These are phyloP conservation scores for Hydrophis major DNA, from an alignment of 2,797 vertebrate species.

Conservation along the genomic window DNA sequence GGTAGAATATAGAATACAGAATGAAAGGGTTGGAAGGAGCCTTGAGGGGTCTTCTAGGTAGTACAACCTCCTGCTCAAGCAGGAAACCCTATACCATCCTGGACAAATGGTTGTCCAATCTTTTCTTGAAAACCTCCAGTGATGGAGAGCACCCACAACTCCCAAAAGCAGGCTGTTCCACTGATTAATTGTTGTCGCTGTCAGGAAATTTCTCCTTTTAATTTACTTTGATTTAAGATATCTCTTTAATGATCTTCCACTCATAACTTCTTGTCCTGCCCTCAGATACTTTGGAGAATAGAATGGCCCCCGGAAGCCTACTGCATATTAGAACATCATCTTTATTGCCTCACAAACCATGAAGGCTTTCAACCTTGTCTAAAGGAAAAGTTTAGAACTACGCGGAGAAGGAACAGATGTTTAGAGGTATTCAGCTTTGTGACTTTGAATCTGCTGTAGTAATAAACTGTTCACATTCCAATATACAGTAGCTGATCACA, in stretches of 20 bases:
- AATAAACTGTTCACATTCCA: not conserved
- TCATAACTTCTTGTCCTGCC: not conserved
- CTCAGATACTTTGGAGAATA: not conserved
- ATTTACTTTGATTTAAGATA: not conserved
- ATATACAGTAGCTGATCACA: not conserved
- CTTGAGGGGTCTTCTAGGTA: not conserved
- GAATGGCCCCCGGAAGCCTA: not conserved
- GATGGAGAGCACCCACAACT: not conserved
- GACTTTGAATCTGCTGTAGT: not conserved
- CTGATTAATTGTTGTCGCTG: not conserved
- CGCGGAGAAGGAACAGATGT: not conserved
- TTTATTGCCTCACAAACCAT: not conserved
- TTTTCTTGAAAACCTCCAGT: not conserved
- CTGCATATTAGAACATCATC: not conserved
- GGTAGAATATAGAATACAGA: not conserved
- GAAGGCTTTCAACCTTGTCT: not conserved
- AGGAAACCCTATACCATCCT: not conserved
- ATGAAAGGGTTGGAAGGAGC: not conserved
- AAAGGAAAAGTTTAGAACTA: not conserved
- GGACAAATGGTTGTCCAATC: not conserved
- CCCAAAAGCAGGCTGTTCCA: not conserved
- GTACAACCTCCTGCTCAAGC: not conserved
- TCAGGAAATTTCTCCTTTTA: not conserved
- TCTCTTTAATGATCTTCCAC: not conserved
- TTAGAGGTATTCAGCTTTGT: not conserved